Conservation (phyloP, 2,888 invertebrate genomes). For the Mythimna vitellina region DNA sequence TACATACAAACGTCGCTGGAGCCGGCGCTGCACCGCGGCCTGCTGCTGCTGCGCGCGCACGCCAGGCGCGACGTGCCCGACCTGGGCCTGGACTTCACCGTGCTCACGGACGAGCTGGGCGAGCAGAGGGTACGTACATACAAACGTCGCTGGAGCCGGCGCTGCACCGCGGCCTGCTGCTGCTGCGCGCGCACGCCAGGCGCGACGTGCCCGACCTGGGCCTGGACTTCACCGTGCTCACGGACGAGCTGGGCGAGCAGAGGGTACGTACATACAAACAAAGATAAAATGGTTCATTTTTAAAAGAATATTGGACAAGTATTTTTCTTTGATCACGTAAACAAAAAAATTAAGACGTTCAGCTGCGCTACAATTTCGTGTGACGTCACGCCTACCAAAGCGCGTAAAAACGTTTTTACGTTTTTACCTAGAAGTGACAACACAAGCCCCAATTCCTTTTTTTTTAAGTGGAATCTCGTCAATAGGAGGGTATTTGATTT, state of each 20-base stretch:
- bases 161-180: constrained; percentile 97
- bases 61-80: constrained; percentile 95
- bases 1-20: constrained; percentile 95
- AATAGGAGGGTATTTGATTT: no score
- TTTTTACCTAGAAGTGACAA: no score
- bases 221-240: constrained; percentile 97
- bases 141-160: constrained; percentile 97
- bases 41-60: constrained; percentile 96
- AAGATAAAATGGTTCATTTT: no score
- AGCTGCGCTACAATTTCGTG: no score
- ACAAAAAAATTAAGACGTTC: no score
- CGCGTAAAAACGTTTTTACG: no score
- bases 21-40: constrained; percentile 97
- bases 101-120: constrained; percentile 97
- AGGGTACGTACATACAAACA: constrained; percentile 84
- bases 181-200: constrained; percentile 94
- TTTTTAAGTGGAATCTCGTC: no score
- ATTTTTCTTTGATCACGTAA: no score
- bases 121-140: constrained; percentile 92
- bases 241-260: constrained; percentile 97
- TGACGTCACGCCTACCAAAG: no score
- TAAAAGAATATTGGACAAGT: no score
- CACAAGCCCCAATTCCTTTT: no score
- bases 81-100: constrained; percentile 97
- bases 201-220: constrained; percentile 97